These are phyloP conservation scores for Spisula solida DNA, from an alignment of 2,888 invertebrate species.

Conservation along the genomic window DNA sequence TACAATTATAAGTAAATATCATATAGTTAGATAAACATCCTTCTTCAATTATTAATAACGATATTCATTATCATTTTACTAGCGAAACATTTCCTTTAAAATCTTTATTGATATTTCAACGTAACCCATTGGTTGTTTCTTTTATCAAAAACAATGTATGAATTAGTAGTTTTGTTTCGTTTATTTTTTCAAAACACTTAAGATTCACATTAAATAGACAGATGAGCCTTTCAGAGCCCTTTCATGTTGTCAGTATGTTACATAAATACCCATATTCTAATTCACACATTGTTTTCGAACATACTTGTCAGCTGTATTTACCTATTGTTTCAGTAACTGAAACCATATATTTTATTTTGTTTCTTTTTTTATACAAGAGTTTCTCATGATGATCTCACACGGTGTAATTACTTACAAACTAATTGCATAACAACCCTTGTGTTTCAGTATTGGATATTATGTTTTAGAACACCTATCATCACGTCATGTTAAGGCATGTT, in stretches of 20 bases:
- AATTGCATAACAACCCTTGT: neutral
- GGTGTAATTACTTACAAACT: neutral
- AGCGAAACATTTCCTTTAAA: no score
- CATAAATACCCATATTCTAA: neutral
- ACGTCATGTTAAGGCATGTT: neutral
- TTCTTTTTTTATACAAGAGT: neutral
- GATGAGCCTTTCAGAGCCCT: neutral
- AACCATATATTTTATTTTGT: neutral
- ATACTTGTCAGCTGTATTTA: neutral
- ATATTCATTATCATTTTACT: no score
- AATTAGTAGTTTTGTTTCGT: neutral
- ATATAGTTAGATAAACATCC: no score
- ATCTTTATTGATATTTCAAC: no score
- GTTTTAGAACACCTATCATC: neutral
- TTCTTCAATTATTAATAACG: no score
- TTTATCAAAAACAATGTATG: neutral
- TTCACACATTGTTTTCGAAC: neutral
- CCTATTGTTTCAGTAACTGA: neutral
- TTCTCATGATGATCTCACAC: slow-evolving; percentile 7
- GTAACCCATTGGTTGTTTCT: neutral
- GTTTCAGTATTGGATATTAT: neutral
- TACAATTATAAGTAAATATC: no score
- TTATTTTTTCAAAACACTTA: neutral
- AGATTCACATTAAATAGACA: neutral
- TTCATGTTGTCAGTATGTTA: neutral